Percentiles rank a stretch among this genome's conserved stretches.
These are phyloP conservation scores for Caenorhabditis angaria DNA, from an alignment of 2,888 invertebrate species.

Conservation along the genomic window DNA sequence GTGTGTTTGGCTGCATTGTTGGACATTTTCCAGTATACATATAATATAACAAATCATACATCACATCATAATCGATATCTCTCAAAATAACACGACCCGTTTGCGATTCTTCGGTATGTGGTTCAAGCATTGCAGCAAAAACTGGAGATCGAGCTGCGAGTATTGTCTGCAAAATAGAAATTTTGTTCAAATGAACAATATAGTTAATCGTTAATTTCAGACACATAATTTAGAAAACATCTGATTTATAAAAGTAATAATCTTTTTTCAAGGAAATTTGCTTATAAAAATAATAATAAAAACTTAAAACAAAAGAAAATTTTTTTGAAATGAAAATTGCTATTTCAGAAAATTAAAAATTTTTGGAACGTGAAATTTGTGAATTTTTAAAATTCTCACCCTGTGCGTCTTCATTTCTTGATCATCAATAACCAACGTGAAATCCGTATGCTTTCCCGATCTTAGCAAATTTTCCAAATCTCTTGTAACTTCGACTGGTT, in stretches of 20 bases:
- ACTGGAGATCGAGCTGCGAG: constrained; percentile 62
- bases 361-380: too few relatives aligned
- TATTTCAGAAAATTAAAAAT: not conserved
- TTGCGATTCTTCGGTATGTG: constrained; percentile 63
- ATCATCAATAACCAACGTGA: constrained; percentile 60
- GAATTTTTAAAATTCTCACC: constrained; percentile 14
- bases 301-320: not conserved
- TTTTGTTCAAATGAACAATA: too few relatives aligned
- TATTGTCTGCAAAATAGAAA: constrained; percentile 26
- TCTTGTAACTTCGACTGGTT: constrained; percentile 53
- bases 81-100: constrained; percentile 45
- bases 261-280: not conserved
- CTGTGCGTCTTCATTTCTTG: constrained; percentile 49
- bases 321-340: not conserved
- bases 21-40: constrained; percentile 67
- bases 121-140: constrained; percentile 67
- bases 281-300: not conserved
- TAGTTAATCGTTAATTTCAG: too few relatives aligned
- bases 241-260: too few relatives aligned
- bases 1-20: constrained; percentile 56
- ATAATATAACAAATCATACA: too few relatives aligned
- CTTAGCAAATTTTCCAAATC: constrained; percentile 62
- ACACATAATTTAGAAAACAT: too few relatives aligned
- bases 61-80: constrained; percentile 64
- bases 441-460: constrained; percentile 63